A percentile compares a stretch with the other conserved stretches of the same genome.
Evolutionary conservation across 92 coral and sea anemone species (phyloP).

Genomic region (Phenganax marumi): DNA sequence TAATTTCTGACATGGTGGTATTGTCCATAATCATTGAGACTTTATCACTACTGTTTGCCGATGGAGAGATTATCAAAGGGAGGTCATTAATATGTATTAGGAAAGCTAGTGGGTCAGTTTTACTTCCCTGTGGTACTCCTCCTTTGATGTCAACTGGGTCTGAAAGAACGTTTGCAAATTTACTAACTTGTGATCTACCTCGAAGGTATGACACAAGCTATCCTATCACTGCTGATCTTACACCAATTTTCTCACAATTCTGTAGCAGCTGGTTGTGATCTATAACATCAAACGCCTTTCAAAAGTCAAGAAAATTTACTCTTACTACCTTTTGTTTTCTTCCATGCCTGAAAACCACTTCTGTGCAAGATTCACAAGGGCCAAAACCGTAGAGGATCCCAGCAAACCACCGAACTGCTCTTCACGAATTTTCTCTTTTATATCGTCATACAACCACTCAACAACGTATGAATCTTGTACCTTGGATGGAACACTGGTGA

Average conservation of each 20-base stretch:
- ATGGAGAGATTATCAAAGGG: too few relatives aligned
- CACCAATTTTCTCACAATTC: too few relatives aligned
- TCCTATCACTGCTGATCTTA: not conserved
- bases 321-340: not conserved
- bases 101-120: too few relatives aligned
- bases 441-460: slow-evolving; percentile 1
- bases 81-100: too few relatives aligned
- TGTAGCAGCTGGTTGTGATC: not conserved
- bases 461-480: slow-evolving; percentile 9
- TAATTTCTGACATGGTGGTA: not conserved
- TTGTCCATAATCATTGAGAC: slow-evolving; percentile 1
- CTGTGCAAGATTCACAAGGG: not conserved
- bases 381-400: not conserved
- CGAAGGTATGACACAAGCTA: too few relatives aligned
- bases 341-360: slow-evolving; percentile 14
- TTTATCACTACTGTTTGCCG: not conserved
- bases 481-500: slow-evolving; percentile 8
- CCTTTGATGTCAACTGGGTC: too few relatives aligned
- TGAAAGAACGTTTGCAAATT: not conserved
- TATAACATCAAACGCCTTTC: too few relatives aligned
- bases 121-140: too few relatives aligned
- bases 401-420: not conserved
- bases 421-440: not conserved
- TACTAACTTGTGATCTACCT: not conserved
- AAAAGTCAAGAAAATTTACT: not conserved